A percentile compares a stretch with the other conserved stretches of the same genome.
phyloP scores from a whole-genome alignment of 2,797 vertebrate genomes.

The Anas georgica region DNA sequence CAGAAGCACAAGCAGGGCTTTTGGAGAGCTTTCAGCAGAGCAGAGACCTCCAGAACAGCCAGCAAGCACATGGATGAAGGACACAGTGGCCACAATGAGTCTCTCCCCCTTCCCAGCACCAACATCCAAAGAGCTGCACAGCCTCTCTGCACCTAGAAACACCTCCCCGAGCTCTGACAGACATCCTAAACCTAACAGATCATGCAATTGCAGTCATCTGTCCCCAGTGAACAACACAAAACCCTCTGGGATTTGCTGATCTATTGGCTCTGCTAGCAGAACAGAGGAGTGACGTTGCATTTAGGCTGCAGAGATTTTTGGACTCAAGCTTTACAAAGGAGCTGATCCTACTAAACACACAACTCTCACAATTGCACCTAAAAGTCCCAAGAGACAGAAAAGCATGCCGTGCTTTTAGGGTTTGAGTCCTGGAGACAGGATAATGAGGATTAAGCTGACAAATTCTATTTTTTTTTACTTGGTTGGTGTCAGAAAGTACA shows the following conservation, averaged over 20 bases:
- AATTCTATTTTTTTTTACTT: background rate
- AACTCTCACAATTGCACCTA: background rate
- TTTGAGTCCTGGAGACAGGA: background rate
- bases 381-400: background rate
- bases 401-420: background rate
- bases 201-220: background rate
- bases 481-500: background rate
- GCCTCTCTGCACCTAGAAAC: background rate
- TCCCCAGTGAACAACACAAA: background rate
- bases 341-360: background rate
- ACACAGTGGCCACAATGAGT: fast-evolving
- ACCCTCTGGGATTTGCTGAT: background rate
- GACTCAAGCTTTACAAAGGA: background rate
- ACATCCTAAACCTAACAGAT: background rate
- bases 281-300: fast-evolving
- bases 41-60: background rate
- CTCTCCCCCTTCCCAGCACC: background rate
- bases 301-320: background rate
- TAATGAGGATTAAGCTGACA: background rate
- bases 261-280: background rate
- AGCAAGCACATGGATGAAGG: fast-evolving
- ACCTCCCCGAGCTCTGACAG: background rate
- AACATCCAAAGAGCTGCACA: background rate
- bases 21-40: background rate
- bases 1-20: background rate